Base-by-base conservation (phyloP, 2,113 vertebrate species). In the Myiozetetes cayanensis region DNA sequence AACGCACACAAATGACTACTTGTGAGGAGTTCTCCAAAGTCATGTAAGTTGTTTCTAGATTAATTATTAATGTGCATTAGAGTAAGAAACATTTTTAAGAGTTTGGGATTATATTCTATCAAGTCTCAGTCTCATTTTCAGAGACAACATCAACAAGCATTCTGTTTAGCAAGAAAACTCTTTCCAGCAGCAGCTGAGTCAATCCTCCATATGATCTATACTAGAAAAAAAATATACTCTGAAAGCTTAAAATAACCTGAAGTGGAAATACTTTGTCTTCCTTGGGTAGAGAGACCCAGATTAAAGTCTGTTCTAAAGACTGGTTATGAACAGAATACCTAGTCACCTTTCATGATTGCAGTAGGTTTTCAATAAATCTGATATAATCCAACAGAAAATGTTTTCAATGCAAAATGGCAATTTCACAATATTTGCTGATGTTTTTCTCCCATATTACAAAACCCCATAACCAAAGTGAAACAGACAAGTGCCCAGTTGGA, bases 111-210 rank as follows among this genome's bases (percentile, higher is more conserved):
- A 74, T 39, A 76, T 79, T 77, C 74, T 49, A 59, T 55, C 0
- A 2, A 63, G 28, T 72, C 52, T 67, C 28, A 13, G 59, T 59
- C 67, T 85, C 52, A 82, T 92, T 78, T 94, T 94, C 66, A 72
- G 58, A 75, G 37, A 75, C 53, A 90, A 56, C 30, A 80, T 59
- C 75, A 94, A 78, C 46, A 87, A 52, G 50, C 15, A 77, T 85
- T 41, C 46, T 61, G 55, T 70, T 90, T 91, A 61, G 63, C 79
- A 86, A 81, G 65, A 88, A 88, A 96, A 88, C 3, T 14, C 24
- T 83, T 88, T 67, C 56, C 65, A 84, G 52, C 25, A 90, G 94
- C 61, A 96, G 76, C 63, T 85, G 78, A 94, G 70, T 85, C 89
- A 93, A 89, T 70, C 33, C 39, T 92, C 82, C 79, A 44, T n/a